Evolutionary conservation across 1,140 invertebrate genomes (phyloP), one percentile per base, ranked within the genome.

Genomic region (Aphis gossypii): DNA sequence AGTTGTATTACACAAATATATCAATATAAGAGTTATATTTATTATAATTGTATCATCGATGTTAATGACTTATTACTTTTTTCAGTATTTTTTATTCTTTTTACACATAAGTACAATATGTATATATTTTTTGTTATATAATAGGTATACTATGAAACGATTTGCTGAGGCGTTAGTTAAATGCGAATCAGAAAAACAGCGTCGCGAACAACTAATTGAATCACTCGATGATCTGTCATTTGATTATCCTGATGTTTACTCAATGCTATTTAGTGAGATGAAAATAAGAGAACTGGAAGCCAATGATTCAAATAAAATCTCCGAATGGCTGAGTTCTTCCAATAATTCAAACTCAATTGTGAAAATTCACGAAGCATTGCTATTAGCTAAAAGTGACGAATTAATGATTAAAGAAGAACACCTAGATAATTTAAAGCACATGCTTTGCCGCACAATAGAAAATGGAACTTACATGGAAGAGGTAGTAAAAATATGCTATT

Each of bases 261-360:
- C 20, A 23, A 44, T 56, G 30, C 44, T 82, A 6, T 92, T 46
- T 48, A 44, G n/a, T n/a, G 90, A 92, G 30, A 48, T 92, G 25
- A 92, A 92, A 38, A 83, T 23, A 35, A 44, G 90, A 82, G 90
- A 92, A 92, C 8, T 82, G 7, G 90, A 48, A n/a, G 23, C 44
- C 14, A 92, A 92, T 11, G 90, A 92, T 82, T 44, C 90, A 4
- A 82, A 76, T 2, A 92, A 82, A 83, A 92, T 92, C 21, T 4
- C 30, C 1, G 82, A 92, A 82, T 92, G 60, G 68, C 7, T 92
- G 14, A 46, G 56, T 20, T 51, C 35, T 76, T 90, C 89, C 14
- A 30, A 60, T 30, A 60, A 6, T 3, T 25, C 21, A 90, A 90
- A 76, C 25, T 90, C 35, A 60, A 60, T 60, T 30, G 25, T 60